phyloP scores from a whole-genome alignment of 2,113 vertebrate genomes.

The Astatoreochromis straeleni region DNA sequence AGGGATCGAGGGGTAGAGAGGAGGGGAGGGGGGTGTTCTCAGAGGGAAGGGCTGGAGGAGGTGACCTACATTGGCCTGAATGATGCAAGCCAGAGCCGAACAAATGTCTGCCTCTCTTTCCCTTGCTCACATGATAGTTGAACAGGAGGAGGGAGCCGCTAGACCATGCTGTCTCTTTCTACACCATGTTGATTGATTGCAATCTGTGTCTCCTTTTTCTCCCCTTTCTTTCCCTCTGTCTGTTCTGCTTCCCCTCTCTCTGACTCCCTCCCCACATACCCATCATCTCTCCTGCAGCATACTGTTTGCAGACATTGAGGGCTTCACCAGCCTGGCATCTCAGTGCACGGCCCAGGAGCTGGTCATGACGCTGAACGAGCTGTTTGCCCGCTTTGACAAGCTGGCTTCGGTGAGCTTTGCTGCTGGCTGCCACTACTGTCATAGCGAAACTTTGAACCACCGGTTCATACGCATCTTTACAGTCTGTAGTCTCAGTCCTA shows the following conservation, averaged over 20 bases:
- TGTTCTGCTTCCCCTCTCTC: background rate
- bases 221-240: background rate
- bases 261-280: background rate
- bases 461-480: background rate
- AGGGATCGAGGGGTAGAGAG: background rate
- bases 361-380: constrained; percentile 96
- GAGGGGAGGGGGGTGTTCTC: constrained; percentile 8
- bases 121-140: background rate
- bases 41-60: constrained; percentile 35
- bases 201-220: background rate
- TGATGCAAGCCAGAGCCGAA: constrained; percentile 47
- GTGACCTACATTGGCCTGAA: constrained; percentile 58
- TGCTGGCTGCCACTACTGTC: background rate
- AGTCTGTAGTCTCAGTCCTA: background rate
- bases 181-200: constrained; percentile 14
- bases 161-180: background rate
- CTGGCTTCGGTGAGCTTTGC: constrained; percentile 83
- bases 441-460: background rate
- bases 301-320: constrained; percentile 95
- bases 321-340: constrained; percentile 94
- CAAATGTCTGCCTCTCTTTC: constrained; percentile 28
- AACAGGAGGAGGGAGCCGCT: background rate
- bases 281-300: constrained; percentile 73
- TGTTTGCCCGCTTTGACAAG: constrained; percentile 96
- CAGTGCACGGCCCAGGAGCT: constrained; percentile 97